phyloP scores from a whole-genome alignment of 2,797 vertebrate species.

The Siniperca undulata region DNA sequence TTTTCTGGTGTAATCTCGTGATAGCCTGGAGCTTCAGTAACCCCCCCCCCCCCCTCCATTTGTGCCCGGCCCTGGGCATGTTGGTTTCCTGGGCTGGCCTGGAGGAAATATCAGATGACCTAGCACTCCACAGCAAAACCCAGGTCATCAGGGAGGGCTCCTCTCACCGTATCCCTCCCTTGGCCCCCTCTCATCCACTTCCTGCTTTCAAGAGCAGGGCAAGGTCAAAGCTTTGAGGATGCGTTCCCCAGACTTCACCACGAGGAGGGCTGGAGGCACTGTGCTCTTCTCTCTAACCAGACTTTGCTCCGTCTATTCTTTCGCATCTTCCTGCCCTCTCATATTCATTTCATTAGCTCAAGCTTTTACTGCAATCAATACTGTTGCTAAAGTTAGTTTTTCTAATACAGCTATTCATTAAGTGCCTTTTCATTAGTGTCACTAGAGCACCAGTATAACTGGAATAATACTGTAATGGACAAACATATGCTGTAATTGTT shows the following conservation, averaged over 20 bases:
- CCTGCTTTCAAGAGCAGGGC: conserved; percentile 85
- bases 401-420: conserved; percentile 78
- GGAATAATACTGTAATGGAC: conserved; percentile 78
- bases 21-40: conserved; percentile 70
- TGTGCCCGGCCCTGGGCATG: conserved; percentile 78
- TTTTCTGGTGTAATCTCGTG: conserved; percentile 77
- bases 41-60: conserved; percentile 73
- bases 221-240: conserved; percentile 86
- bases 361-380: conserved; percentile 85
- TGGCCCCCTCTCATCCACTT: conserved; percentile 78
- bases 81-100: conserved; percentile 86
- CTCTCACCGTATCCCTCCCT: conserved; percentile 72
- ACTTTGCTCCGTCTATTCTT: conserved; percentile 70
- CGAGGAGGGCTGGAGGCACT: conserved; percentile 81
- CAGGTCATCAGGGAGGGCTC: conserved; percentile 82
- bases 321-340: conserved; percentile 73
- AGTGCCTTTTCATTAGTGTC: conserved; percentile 82
- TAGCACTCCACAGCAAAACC: conserved; percentile 80
- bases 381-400: conserved; percentile 78
- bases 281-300: conserved; percentile 64
- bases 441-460: conserved; percentile 69
- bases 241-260: conserved; percentile 81
- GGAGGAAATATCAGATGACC: conserved; percentile 90
- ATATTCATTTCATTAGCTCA: conserved; percentile 83
- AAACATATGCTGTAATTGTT: conserved; percentile 73